Conservation (phyloP, 2,113 vertebrate genomes). For the Cynoglossus semilaevis region DNA sequence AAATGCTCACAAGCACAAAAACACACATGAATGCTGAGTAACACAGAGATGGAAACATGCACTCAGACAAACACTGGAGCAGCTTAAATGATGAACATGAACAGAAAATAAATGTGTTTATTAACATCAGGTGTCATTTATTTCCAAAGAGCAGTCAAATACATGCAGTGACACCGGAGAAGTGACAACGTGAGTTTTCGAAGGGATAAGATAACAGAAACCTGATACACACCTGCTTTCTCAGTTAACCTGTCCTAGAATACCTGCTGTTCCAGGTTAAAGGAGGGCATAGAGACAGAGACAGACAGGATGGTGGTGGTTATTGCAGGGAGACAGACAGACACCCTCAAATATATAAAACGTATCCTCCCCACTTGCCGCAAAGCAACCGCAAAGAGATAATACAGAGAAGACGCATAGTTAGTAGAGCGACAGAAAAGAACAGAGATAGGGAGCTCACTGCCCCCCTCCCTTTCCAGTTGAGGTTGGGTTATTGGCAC, state of each 20-base stretch:
- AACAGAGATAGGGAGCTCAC: constrained; percentile 12
- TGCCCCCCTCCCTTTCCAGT: constrained; percentile 13
- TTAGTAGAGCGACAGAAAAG: constrained; percentile 24
- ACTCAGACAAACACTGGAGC: constrained; percentile 28
- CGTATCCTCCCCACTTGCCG: constrained; percentile 43
- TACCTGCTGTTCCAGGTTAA: constrained; percentile 70
- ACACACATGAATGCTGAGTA: constrained; percentile 18
- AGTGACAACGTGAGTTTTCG: constrained; percentile 37
- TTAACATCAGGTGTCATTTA: constrained; percentile 15
- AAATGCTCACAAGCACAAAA: constrained; percentile 19
- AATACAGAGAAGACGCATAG: constrained; percentile 41
- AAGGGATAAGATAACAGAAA: constrained; percentile 64
- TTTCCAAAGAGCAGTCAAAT: constrained; percentile 15
- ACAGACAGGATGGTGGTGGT: no score
- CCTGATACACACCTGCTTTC: constrained; percentile 63
- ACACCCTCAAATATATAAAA: constrained; percentile 28
- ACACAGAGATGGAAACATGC: constrained; percentile 18
- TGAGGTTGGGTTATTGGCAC: constrained; percentile 63
- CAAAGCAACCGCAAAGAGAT: constrained; percentile 51
- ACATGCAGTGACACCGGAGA: constrained; percentile 64
- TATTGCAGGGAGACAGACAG: no score
- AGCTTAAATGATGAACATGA: constrained; percentile 47
- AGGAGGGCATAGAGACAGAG: constrained; percentile 40
- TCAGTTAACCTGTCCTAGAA: constrained; percentile 69
- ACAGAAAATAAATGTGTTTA: constrained; percentile 13